A percentile compares a stretch with the other conserved stretches of the same genome.
Conservation (phyloP, 2,797 vertebrate genomes). For the Notolabrus celidotus region DNA sequence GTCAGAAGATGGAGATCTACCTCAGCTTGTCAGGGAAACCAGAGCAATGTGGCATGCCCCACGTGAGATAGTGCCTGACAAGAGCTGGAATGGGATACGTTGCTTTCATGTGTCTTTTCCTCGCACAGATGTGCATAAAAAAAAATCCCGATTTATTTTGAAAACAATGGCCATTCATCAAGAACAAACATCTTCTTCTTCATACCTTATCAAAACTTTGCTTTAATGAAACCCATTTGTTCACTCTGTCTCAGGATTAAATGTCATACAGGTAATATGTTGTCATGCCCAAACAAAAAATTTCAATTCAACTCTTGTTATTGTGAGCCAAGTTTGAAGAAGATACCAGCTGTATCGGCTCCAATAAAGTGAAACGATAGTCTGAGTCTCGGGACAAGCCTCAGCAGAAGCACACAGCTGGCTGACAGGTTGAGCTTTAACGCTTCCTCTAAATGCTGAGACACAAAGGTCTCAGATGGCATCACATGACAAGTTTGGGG, state of each 20-base stretch:
- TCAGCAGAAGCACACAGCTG: conserved; percentile 35
- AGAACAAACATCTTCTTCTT: neutral
- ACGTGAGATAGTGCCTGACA: conserved; percentile 33
- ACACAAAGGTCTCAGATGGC: conserved; percentile 68
- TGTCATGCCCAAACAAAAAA: conserved; percentile 20
- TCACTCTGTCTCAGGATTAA: conserved; percentile 31
- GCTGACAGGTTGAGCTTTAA: conserved; percentile 42
- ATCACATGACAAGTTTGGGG: conserved; percentile 45
- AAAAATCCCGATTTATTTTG: conserved; percentile 3
- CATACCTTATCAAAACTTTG: conserved; percentile 1
- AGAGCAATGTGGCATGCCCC: conserved; percentile 61
- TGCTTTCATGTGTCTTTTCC: conserved; percentile 28
- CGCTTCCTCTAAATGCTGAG: conserved; percentile 63
- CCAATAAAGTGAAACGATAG: conserved; percentile 46
- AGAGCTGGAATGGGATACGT: conserved; percentile 18
- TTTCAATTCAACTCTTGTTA: conserved; percentile 10
- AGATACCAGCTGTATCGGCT: conserved; percentile 40
- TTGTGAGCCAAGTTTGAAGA: conserved; percentile 38
- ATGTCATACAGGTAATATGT: conserved; percentile 29
- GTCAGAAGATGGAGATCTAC: conserved; percentile 65
- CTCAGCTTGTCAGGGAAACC: conserved; percentile 64
- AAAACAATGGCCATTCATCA: conserved; percentile 5
- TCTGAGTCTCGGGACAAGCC: conserved; percentile 45
- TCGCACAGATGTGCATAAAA: neutral
- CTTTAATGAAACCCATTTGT: conserved; percentile 11